Evolutionary conservation across 2,113 vertebrate genomes (phyloP).

Genomic region (Rhinopomastus cyanomelas): DNA sequence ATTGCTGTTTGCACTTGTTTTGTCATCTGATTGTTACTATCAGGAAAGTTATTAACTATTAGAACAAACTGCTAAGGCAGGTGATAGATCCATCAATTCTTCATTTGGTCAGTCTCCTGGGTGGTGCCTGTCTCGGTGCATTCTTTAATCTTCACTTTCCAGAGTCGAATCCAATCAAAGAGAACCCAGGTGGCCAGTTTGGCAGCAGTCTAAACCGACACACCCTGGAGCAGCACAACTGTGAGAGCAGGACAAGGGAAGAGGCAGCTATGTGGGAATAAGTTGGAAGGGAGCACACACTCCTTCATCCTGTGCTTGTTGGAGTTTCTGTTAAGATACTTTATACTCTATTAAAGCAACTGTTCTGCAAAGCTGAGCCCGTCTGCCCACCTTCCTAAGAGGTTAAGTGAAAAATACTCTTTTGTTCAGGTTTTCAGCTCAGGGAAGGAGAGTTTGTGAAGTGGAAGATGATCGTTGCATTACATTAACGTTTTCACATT

Average conservation of each 20-base stretch:
- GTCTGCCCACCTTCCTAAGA: neutral
- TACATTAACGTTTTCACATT: neutral
- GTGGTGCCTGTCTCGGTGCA: neutral
- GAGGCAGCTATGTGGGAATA: neutral
- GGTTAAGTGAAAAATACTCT: neutral
- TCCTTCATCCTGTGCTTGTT: neutral
- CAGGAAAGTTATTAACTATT: neutral
- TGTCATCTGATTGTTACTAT: neutral
- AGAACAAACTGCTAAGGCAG: neutral
- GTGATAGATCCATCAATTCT: neutral
- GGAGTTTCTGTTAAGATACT: neutral
- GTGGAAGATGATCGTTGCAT: neutral
- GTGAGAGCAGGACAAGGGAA: neutral
- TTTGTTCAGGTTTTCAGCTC: neutral
- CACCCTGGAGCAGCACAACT: neutral
- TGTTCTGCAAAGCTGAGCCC: neutral
- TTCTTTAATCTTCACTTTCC: constrained; percentile 8
- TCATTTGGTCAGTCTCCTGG: neutral
- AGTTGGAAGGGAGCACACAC: neutral
- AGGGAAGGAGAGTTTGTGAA: neutral
- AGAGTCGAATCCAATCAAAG: neutral
- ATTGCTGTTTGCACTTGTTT: neutral
- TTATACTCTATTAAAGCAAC: neutral
- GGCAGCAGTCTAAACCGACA: neutral
- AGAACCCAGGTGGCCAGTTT: constrained; percentile 18